Conservation (phyloP, 2,888 invertebrate species). For the Thereva unica region DNA sequence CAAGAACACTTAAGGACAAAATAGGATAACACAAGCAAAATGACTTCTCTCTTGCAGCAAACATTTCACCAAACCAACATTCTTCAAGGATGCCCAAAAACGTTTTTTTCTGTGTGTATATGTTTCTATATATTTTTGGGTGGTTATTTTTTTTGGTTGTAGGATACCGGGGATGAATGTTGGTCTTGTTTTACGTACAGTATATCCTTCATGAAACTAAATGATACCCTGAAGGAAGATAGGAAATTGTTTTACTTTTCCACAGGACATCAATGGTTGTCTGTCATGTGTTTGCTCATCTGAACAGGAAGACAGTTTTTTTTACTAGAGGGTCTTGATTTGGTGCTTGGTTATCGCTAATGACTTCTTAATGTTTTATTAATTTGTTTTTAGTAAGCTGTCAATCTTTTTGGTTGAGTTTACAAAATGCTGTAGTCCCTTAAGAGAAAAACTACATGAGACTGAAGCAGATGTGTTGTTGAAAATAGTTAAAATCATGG, state of each 20-base stretch:
- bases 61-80: conserved; percentile 6
- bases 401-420: conserved; percentile 25
- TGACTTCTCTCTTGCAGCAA: neutral
- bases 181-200: neutral
- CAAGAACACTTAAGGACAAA: conserved; percentile 31
- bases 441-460: too few species aligned
- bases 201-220: conserved; percentile 7
- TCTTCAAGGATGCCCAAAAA: neutral
- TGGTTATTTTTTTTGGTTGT: neutral
- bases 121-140: neutral
- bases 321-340: neutral
- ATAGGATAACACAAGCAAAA: conserved; percentile 19
- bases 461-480: too few species aligned
- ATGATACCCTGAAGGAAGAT: conserved; percentile 35
- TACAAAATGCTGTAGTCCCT: too few species aligned
- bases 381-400: conserved; percentile 41
- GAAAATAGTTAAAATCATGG: too few species aligned
- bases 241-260: conserved; percentile 39
- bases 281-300: conserved; percentile 23
- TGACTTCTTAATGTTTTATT: conserved; percentile 43
- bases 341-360: conserved; percentile 26
- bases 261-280: conserved; percentile 35
- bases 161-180: neutral
- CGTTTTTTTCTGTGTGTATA: neutral
- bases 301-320: conserved; percentile 12